phyloP scores from a whole-genome alignment of 2,113 vertebrate genomes.

The Pogonocichla stellata region DNA sequence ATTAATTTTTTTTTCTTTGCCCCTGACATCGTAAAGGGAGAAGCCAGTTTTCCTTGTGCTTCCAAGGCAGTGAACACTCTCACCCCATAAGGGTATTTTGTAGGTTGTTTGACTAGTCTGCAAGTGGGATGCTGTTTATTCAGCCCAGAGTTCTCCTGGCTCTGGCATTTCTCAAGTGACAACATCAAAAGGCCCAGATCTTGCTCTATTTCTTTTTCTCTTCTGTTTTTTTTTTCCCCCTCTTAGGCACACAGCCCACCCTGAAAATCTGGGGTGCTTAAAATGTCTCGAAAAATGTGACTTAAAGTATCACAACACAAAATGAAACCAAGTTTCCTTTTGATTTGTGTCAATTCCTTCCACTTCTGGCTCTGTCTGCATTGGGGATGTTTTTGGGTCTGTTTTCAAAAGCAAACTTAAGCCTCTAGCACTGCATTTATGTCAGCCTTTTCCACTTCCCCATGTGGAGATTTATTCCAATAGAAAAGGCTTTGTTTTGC shows the following conservation, averaged over 20 bases:
- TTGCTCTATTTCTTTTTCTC: fast-evolving
- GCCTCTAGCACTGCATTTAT: neutral
- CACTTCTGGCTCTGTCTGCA: neutral
- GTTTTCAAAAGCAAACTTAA: conserved; percentile 45
- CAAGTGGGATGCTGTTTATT: conserved; percentile 11
- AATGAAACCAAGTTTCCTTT: neutral
- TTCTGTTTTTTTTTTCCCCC: too few relatives aligned
- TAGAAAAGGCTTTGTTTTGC: conserved; percentile 51
- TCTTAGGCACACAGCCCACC: neutral
- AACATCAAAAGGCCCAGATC: conserved; percentile 18
- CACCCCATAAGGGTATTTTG: neutral
- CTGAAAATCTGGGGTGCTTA: neutral
- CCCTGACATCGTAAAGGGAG: neutral
- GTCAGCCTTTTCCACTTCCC: conserved; percentile 47
- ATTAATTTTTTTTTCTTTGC: neutral
- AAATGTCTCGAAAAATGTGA: neutral
- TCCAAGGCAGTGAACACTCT: neutral
- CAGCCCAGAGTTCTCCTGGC: neutral
- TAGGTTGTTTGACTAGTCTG: conserved; percentile 6
- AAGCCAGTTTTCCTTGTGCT: neutral
- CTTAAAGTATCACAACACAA: neutral
- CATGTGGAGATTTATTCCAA: conserved; percentile 25
- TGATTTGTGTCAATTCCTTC: conserved; percentile 41
- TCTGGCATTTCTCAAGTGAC: conserved; percentile 44
- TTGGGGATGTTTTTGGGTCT: neutral